Evolutionary conservation across 2,797 vertebrate genomes (phyloP).

Genomic region (Acanthurus lineatus): DNA sequence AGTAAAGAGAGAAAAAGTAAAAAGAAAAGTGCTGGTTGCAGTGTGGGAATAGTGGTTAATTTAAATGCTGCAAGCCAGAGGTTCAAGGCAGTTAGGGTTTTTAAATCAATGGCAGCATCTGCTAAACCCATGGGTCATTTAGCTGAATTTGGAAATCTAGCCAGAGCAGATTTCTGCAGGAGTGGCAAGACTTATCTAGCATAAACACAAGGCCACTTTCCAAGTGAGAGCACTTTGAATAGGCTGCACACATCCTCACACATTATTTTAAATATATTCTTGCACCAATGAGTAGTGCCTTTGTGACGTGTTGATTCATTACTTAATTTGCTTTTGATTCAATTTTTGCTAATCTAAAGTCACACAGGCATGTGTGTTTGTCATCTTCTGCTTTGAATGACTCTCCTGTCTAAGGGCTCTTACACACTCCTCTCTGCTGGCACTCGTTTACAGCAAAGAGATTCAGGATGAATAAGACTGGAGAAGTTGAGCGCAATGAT

Average conservation of each 20-base stretch:
- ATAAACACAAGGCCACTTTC: constrained; percentile 26
- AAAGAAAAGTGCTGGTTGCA: constrained; percentile 18
- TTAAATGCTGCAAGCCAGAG: constrained; percentile 46
- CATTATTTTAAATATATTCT: neutral
- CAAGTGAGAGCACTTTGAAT: constrained; percentile 8
- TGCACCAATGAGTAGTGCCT: neutral
- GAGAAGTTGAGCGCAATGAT: neutral
- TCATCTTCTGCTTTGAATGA: constrained; percentile 3
- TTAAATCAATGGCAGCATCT: constrained; percentile 60
- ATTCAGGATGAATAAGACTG: constrained; percentile 31
- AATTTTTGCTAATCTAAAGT: neutral
- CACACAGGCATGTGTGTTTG: constrained; percentile 8
- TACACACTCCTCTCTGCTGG: neutral
- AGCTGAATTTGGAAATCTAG: constrained; percentile 40
- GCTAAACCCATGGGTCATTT: constrained; percentile 68
- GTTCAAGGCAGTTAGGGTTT: constrained; percentile 37
- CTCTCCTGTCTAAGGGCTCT: constrained; percentile 22
- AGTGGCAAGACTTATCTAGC: neutral
- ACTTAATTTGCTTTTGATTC: constrained; percentile 18
- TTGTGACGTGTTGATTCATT: constrained; percentile 10
- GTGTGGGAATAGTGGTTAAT: constrained; percentile 37
- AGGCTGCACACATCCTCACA: neutral
- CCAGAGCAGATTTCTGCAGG: constrained; percentile 24
- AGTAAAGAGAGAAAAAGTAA: constrained; percentile 18
- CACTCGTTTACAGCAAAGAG: constrained; percentile 21